Evolutionary conservation across 2,113 vertebrate species (phyloP).

Genomic region (Gila orcuttii): DNA sequence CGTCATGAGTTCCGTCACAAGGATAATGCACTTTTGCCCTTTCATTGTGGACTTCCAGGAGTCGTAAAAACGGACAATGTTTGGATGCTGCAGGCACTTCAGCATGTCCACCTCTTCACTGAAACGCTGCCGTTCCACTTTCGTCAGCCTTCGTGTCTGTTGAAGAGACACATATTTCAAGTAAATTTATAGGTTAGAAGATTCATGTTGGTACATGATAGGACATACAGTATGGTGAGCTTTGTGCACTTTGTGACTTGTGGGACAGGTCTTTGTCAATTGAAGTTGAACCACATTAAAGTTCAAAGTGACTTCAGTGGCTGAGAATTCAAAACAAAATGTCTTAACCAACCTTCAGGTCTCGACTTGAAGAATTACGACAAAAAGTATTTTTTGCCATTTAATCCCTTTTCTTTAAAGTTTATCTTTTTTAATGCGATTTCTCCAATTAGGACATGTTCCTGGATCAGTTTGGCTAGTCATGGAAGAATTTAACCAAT

Average conservation of each 20-base stretch:
- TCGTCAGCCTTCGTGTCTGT: constrained; percentile 86
- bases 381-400: background rate
- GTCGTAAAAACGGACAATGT: constrained; percentile 96
- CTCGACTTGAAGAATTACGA: background rate
- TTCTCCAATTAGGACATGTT: background rate
- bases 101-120: constrained; percentile 95
- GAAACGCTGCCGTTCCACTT: constrained; percentile 87
- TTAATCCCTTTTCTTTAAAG: background rate
- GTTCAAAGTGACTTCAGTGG: background rate
- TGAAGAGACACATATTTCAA: background rate
- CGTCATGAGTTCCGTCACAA: constrained; percentile 96
- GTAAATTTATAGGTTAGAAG: constrained; percentile 1
- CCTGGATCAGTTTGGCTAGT: background rate
- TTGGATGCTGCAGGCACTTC: constrained; percentile 93
- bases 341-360: background rate
- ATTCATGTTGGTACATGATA: background rate
- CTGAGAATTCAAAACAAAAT: background rate
- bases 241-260: constrained; percentile 6
- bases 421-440: background rate
- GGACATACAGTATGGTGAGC: background rate
- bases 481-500: background rate
- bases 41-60: constrained; percentile 89
- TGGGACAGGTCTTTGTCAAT: background rate
- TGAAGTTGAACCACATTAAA: background rate
- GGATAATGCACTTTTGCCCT: constrained; percentile 87